These are phyloP conservation scores for Lissonota sp. DNA, from an alignment of 2,888 invertebrate genomes.

Conservation along the genomic window DNA sequence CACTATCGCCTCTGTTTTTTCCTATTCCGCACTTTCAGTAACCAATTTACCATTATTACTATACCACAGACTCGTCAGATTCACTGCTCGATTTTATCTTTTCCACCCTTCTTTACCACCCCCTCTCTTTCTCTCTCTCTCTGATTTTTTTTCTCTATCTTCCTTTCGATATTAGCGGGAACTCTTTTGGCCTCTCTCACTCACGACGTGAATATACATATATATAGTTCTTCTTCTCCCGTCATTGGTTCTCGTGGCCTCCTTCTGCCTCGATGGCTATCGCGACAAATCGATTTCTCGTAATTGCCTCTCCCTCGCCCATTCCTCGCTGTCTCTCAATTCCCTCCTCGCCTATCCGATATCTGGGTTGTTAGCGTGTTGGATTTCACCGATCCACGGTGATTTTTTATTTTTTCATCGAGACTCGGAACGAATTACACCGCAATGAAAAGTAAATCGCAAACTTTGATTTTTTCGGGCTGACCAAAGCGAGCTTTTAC, in stretches of 20 bases:
- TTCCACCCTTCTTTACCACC: neutral
- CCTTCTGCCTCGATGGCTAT: conserved; percentile 64
- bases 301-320: conserved; percentile 61
- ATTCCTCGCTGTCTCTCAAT: neutral
- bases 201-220: conserved; percentile 12
- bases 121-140: neutral
- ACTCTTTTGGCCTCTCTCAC: conserved; percentile 48
- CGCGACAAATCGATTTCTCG: conserved; percentile 67
- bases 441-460: neutral
- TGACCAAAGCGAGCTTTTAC: neutral
- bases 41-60: conserved; percentile 65
- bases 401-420: neutral
- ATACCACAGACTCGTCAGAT: conserved; percentile 63
- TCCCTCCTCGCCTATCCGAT: conserved; percentile 20
- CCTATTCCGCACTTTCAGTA: conserved; percentile 43
- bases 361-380: conserved; percentile 56
- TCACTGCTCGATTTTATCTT: conserved; percentile 62
- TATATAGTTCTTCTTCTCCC: conserved; percentile 48
- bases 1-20: conserved; percentile 39
- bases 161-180: conserved; percentile 56
- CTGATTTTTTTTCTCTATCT: conserved; percentile 38
- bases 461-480: neutral
- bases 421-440: neutral
- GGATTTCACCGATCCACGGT: conserved; percentile 48
- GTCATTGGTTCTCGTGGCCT: conserved; percentile 62